Evolutionary conservation across 2,797 vertebrate species (phyloP), one percentile per base, ranked within the genome.

Genomic region (Amniataba percoides): DNA sequence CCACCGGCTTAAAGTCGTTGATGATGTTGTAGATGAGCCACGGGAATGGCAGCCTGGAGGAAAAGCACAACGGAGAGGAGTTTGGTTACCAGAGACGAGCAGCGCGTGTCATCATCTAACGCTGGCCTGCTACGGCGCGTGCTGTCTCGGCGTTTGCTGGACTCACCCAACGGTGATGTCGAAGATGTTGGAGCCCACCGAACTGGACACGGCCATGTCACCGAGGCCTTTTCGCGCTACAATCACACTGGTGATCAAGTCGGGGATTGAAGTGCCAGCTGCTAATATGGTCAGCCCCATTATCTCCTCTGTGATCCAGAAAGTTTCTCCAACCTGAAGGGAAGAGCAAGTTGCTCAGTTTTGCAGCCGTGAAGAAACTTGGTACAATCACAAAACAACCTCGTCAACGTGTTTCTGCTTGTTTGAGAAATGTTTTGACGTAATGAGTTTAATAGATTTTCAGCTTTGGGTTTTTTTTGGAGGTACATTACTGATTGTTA

Each of bases 161-260:
- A 95, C 96, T 96, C 91, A 99, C 98, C 98, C 98, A 74, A 99
- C 97, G 3, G 98, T 99, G 93, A 99, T 99, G 87, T 99, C 98
- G 92, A 99, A 99, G 90, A 99, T 99, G 94, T 99, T 99, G 88
- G 98, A 99, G 84, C 98, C 98, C 79, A 99, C 98, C 51, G 98
- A 99, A 88, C 98, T 99, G 82, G 98, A 99, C 77, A 99, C 98
- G 0, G 98, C 98, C 98, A 99, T 99, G 91, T 99, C 98, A 1
- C 98, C 98, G 0, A 99, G 95, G 64, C 98, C 98, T 92, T 99
- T 99, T 40, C 98, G 95, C 46, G 98, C 98, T 48, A 99, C 98
- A 53, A 99, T 99, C 76, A 99, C 98, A 67, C 98, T 99, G 89
- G 98, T 99, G 93, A 99, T 99, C 76, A 99, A 94, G 84, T 99